Evolutionary conservation across 1,140 invertebrate species (phyloP).

Genomic region (Reticulitermes speratus): DNA sequence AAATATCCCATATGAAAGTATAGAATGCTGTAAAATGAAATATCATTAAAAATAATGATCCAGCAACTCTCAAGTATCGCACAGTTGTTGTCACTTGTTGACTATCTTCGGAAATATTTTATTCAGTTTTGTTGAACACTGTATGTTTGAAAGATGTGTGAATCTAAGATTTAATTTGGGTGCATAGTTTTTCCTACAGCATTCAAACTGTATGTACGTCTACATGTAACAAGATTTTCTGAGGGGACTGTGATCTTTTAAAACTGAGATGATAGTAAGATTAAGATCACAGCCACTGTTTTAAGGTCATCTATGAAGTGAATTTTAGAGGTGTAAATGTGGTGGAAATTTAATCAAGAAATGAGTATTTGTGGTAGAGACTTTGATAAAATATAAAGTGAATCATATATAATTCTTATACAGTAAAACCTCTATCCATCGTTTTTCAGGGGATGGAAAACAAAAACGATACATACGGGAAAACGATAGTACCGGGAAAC

Average conservation of each 20-base stretch:
- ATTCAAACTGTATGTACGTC: not conserved
- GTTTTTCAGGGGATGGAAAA: too few species aligned
- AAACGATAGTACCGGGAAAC: too few species aligned
- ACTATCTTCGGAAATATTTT: too few species aligned
- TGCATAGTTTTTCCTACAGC: not conserved
- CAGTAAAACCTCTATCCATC: too few species aligned
- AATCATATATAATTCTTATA: too few species aligned
- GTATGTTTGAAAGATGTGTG: not conserved
- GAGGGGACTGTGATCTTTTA: not conserved
- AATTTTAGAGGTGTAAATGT: not conserved
- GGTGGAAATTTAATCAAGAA: not conserved
- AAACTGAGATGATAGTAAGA: not conserved
- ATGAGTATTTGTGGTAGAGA: not conserved
- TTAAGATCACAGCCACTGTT: not conserved
- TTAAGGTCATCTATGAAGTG: not conserved
- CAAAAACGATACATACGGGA: too few species aligned
- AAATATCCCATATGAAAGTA: too few species aligned
- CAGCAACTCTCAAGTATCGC: too few species aligned
- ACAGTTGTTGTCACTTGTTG: too few species aligned
- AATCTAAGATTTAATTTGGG: not conserved
- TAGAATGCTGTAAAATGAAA: too few species aligned
- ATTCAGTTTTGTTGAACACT: not conserved
- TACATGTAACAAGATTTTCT: not conserved
- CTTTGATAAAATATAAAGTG: not conserved
- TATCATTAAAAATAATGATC: too few species aligned